Conservation (phyloP, 2,888 invertebrate species). For the Gnatocerus cornutus region DNA sequence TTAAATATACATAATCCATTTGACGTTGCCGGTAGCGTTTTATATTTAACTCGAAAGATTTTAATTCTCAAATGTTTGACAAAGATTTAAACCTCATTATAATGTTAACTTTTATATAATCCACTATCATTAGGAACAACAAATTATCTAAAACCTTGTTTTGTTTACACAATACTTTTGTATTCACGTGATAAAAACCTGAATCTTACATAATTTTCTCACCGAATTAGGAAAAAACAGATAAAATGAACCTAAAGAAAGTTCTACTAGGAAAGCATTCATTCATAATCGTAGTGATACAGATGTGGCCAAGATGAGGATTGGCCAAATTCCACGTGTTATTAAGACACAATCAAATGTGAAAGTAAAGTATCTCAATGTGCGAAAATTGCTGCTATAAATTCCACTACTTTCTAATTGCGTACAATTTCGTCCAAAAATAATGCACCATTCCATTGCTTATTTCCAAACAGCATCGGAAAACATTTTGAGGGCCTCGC, state of each 20-base stretch:
- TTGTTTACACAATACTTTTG: background rate
- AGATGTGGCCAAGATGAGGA: background rate
- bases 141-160: slow-evolving; percentile 1
- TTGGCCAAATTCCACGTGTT: background rate
- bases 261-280: background rate
- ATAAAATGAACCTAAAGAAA: background rate
- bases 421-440: too few species aligned
- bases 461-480: too few species aligned
- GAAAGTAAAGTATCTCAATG: slow-evolving; percentile 25
- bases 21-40: background rate
- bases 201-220: background rate
- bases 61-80: background rate
- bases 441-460: too few species aligned
- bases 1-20: background rate
- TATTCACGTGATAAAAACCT: background rate
- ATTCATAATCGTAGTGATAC: background rate
- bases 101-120: too few species aligned
- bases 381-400: slow-evolving; percentile 10
- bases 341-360: slow-evolving; percentile 6
- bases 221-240: background rate
- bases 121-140: background rate
- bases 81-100: too few species aligned
- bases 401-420: slow-evolving; percentile 15
- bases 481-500: too few species aligned
- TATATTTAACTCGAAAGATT: background rate